These are phyloP conservation scores for Lacanobia wlatinum DNA, from an alignment of 2,888 invertebrate species.

Conservation along the genomic window DNA sequence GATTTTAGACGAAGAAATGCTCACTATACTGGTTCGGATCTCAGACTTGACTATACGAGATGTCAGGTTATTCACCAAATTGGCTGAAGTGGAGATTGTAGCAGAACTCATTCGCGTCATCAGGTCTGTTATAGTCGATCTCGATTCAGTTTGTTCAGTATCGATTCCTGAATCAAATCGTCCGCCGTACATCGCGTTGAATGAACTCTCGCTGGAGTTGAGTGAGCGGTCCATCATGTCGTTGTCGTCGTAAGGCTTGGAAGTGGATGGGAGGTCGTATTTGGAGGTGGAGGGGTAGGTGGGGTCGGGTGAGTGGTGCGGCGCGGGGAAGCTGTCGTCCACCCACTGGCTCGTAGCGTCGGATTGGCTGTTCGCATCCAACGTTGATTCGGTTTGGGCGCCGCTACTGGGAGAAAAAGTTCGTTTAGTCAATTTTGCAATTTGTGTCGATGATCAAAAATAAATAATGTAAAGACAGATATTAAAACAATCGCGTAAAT, in stretches of 20 bases:
- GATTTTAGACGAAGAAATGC: conserved; percentile 85
- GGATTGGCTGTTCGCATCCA: conserved; percentile 82
- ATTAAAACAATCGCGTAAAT: too few relatives aligned
- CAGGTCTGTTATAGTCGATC: conserved; percentile 83
- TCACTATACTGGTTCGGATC: conserved; percentile 85
- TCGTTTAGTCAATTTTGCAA: too few relatives aligned
- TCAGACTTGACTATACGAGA: conserved; percentile 84
- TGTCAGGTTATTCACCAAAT: conserved; percentile 81
- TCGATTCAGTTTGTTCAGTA: conserved; percentile 78
- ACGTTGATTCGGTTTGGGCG: conserved; percentile 80
- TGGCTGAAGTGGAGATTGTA: conserved; percentile 82
- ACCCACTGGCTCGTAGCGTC: conserved; percentile 90
- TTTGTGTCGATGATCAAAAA: too few relatives aligned
- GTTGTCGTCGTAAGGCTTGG: conserved; percentile 83
- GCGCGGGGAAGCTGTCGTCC: conserved; percentile 88
- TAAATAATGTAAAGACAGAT: too few relatives aligned
- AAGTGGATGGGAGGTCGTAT: conserved; percentile 82
- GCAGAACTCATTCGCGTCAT: conserved; percentile 87
- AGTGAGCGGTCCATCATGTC: conserved; percentile 86
- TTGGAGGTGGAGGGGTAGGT: conserved; percentile 78
- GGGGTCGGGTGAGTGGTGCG: conserved; percentile 78
- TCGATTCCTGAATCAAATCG: conserved; percentile 82
- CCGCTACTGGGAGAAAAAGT: conserved; percentile 63
- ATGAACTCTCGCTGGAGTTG: conserved; percentile 87
- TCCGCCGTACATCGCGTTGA: conserved; percentile 84